phyloP scores from a whole-genome alignment of 2,113 vertebrate species.

The Collichthys lucidus region DNA sequence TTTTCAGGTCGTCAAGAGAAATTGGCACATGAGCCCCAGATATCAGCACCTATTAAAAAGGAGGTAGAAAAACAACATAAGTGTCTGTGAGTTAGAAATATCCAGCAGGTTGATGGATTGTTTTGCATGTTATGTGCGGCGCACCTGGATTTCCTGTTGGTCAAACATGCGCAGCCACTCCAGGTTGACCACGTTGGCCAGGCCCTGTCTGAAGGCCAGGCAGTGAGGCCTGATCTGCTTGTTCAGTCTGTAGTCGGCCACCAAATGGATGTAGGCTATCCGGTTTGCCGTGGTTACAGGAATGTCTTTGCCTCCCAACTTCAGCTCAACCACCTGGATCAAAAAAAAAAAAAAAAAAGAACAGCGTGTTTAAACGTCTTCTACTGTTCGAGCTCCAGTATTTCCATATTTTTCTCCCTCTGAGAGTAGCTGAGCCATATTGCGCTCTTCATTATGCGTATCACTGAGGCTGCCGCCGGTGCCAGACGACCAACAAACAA shows the following conservation, averaged over 20 bases:
- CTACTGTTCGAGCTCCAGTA: background rate
- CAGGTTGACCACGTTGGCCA: constrained; percentile 96
- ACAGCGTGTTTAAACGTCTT: background rate
- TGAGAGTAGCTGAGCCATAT: background rate
- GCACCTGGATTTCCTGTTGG: constrained; percentile 98
- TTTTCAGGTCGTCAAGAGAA: constrained; percentile 95
- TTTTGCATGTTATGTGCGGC: background rate
- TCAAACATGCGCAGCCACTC: constrained; percentile 99
- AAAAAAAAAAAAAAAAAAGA: background rate
- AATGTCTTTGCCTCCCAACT: constrained; percentile 93
- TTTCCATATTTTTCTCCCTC: background rate
- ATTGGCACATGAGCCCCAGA: constrained; percentile 97
- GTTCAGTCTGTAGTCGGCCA: constrained; percentile 95
- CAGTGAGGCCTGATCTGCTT: constrained; percentile 96
- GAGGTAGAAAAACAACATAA: background rate
- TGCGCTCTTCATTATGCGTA: constrained; percentile 28
- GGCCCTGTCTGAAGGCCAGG: constrained; percentile 95
- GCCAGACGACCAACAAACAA: constrained; percentile 30
- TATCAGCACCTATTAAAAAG: constrained; percentile 89
- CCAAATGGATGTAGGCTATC: constrained; percentile 95
- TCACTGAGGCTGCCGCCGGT: background rate
- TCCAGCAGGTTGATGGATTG: background rate
- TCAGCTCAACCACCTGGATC: constrained; percentile 93
- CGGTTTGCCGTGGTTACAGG: constrained; percentile 96
- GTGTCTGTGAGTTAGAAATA: background rate